Base-by-base conservation (phyloP, 2,113 vertebrate species). In the Coreoperca whiteheadi region DNA sequence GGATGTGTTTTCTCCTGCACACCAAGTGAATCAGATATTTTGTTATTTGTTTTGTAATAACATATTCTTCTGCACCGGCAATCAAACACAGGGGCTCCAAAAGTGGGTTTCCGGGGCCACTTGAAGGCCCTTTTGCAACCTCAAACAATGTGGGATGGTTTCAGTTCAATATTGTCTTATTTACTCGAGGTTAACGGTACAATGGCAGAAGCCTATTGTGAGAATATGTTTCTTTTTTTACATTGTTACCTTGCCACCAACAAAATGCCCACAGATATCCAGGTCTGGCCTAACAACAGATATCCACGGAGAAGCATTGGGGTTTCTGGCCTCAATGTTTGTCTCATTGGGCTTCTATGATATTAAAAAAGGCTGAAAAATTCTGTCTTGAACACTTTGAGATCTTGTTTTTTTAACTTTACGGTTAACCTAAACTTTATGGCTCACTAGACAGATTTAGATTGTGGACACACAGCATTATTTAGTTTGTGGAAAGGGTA, bases 21-120 rank as follows among this genome's bases (percentile, higher is more conserved):
- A 25, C 46, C 72, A 5, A 53, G 46, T 37, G 48, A 88, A 82
- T 88, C 74, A 79, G 82, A 88, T 91, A 88, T 83, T 73, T 83
- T 78, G 50, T 71, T 79, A 73, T 93, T 83, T 90, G 82, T 82
- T 89, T 83, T 83, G 84, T 68, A 82, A 79, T 80, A 69, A 77
- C 61, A 67, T 71, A 74, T 84, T 81, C 53, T 70, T 53, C 64
- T 15, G 63, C 77, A 71, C 46, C 61, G 43, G 15, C 75, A 74
- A 74, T 84, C 84, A 69, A 74, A 82, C 63, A 32, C 71, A 11
- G 51, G n/a, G 70, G 57, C 28, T 46, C 53, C 9, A 1, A 48
- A 65, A 75, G 71, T 69, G 63, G 37, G 30, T 43, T 32, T n/a
- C 25, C 1, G 2, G 30, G 30, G 60, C 23, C 41, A 8, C n/a